phyloP scores from a whole-genome alignment of 2,888 invertebrate genomes.

The Scaptomyza cyrtandrae region DNA sequence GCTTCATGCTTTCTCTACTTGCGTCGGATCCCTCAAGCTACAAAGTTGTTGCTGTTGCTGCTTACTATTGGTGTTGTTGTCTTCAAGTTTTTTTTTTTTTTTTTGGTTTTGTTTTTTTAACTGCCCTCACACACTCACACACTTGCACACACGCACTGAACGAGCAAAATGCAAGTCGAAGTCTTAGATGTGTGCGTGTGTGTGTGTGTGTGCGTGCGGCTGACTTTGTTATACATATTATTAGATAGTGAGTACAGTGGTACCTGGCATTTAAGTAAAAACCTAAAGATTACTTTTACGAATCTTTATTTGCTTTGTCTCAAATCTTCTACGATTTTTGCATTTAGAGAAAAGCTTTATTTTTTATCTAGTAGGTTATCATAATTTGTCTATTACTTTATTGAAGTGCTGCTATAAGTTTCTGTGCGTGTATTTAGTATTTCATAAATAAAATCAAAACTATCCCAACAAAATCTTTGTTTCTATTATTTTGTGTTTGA shows the following conservation, averaged over 20 bases:
- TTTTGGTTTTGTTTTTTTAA: neutral
- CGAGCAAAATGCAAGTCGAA: slow-evolving; percentile 43
- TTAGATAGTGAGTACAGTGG: slow-evolving; percentile 46
- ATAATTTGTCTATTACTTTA: too few species aligned
- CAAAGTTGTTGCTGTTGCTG: slow-evolving; percentile 16
- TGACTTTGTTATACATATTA: slow-evolving; percentile 65
- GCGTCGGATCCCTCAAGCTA: slow-evolving; percentile 48
- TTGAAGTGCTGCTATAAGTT: too few species aligned
- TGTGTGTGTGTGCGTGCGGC: slow-evolving; percentile 33
- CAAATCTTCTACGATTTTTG: too few species aligned
- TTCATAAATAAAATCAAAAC: too few species aligned
- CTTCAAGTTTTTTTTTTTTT: slow-evolving; percentile 28
- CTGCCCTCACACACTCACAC: slow-evolving; percentile 34
- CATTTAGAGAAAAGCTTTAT: too few species aligned
- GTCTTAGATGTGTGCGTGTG: slow-evolving; percentile 56
- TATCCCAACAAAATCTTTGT: neutral
- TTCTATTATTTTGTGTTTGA: neutral
- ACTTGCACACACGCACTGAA: slow-evolving; percentile 1
- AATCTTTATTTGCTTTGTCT: too few species aligned
- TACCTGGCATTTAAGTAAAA: neutral
- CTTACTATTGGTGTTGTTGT: slow-evolving; percentile 18
- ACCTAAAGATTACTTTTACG: too few species aligned
- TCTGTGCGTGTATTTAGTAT: too few species aligned
- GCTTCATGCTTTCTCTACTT: neutral
- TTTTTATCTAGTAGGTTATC: too few species aligned